Evolutionary conservation across 2,888 invertebrate species (phyloP), one percentile per base, ranked within the genome.

Genomic region (Drosophila aldrichi): DNA sequence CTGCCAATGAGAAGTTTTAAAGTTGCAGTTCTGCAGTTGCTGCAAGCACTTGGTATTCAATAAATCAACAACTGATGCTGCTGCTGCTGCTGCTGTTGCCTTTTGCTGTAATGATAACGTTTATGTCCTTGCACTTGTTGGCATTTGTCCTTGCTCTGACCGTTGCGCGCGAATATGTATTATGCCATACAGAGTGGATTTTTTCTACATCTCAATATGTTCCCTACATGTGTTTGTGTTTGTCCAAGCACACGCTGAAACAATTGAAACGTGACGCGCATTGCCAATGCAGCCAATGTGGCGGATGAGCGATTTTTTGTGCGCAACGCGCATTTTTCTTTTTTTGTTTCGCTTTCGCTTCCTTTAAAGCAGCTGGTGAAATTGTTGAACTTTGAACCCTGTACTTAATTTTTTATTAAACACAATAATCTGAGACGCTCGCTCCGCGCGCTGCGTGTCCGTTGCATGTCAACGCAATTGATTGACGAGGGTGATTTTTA

Each of bases 401-500:
- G 70, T 69, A 83, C 84, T 79, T 84, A 74, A 77, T 89, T 81
- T 81, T 84, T 79, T 79, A 87, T 75, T 79, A 89, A 89, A 71
- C 77, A 77, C 75, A 82, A 87, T 81, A 84, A 87, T 87, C 84
- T 70, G 32, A 43, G 44, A 43, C 43, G 75, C 74, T 34, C 18
- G 57, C 57, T 32, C 51, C 25, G 34, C 36, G 14, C 48, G 55
- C 51, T 58, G 48, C 41, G 66, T 55, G 70, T 65, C 70, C 61
- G 51, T 58, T 67, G 76, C 78, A 84, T 85, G 88, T 89, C 89
- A 88, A 86, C 88, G 70, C 72, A 80, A 75, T 82, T 84, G 89
- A 89, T 89, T 86, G 86, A 86, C 90, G 90, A 86, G 90, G 90
- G 88, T 86, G 79, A 85, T 77, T 89, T 85, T 89, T 85, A 89